Conservation (phyloP, 2,888 invertebrate genomes). For the Dasysyrphus albostriatus region DNA sequence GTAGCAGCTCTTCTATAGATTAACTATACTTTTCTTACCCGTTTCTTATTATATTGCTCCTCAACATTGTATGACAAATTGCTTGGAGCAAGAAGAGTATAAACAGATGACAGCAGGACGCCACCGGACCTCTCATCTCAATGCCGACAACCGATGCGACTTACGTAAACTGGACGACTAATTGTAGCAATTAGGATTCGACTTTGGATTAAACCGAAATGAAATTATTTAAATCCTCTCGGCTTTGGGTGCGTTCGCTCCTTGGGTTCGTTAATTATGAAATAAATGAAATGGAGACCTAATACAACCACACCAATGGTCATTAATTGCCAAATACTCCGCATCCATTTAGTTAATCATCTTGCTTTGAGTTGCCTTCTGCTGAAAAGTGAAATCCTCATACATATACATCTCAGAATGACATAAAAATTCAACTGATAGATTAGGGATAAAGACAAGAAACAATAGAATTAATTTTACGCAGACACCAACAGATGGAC, state of each 20-base stretch:
- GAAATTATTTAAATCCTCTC: conserved; percentile 69
- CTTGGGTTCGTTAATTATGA: conserved; percentile 63
- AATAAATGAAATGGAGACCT: conserved; percentile 63
- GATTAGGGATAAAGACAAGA: conserved; percentile 18
- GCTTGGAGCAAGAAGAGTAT: not conserved
- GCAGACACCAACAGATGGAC: conserved; percentile 13
- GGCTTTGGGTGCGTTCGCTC: conserved; percentile 5
- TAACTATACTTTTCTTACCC: not conserved
- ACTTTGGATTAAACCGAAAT: conserved; percentile 66
- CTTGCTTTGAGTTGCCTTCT: not conserved
- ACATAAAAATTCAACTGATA: conserved; percentile 28
- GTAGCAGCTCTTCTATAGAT: not conserved
- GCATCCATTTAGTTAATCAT: conserved; percentile 10
- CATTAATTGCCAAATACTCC: conserved; percentile 34
- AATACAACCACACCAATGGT: conserved; percentile 45
- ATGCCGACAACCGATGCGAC: not conserved
- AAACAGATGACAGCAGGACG: conserved; percentile 41
- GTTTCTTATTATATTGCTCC: not conserved
- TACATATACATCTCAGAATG: not conserved
- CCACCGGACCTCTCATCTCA: conserved; percentile 36
- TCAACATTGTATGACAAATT: not conserved
- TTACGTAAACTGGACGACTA: conserved; percentile 49
- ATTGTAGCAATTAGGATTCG: conserved; percentile 69
- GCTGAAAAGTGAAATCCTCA: not conserved
- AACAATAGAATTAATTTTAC: conserved; percentile 9